Conservation (phyloP, 2,797 vertebrate genomes). For the Crenichthys baileyi region DNA sequence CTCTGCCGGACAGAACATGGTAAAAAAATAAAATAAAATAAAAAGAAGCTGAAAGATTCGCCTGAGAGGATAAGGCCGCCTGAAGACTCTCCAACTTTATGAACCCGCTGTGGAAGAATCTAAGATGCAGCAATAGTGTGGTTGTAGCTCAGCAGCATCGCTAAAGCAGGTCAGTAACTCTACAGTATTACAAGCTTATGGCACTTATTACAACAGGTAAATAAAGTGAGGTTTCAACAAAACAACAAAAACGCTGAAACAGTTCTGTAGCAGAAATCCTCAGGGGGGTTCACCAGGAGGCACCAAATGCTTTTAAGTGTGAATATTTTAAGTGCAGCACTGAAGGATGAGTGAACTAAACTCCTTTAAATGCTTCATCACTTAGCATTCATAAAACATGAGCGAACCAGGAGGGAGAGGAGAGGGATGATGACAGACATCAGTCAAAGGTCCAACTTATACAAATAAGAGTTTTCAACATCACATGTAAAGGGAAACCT, state of each 20-base stretch:
- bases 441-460: constrained; percentile 25
- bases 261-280: constrained; percentile 39
- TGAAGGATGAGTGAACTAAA: constrained; percentile 66
- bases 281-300: constrained; percentile 30
- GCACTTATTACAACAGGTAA: background rate
- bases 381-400: constrained; percentile 75
- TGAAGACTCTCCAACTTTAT: constrained; percentile 4
- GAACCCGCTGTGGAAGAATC: constrained; percentile 13
- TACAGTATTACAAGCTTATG: background rate
- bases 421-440: constrained; percentile 21
- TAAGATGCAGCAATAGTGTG: constrained; percentile 35
- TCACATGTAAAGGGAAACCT: background rate
- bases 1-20: too few species aligned
- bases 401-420: constrained; percentile 30
- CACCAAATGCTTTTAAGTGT: constrained; percentile 48
- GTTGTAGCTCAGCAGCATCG: constrained; percentile 40
- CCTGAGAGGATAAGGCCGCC: constrained; percentile 37
- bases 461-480: background rate
- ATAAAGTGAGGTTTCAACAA: constrained; percentile 12
- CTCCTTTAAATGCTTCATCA: constrained; percentile 69
- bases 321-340: constrained; percentile 64
- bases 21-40: too few species aligned
- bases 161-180: constrained; percentile 1
- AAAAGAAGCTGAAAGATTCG: background rate
- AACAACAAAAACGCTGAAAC: constrained; percentile 30